Percentiles rank a stretch among this genome's conserved stretches.
Conservation (phyloP, 1,140 invertebrate genomes). For the Tetragonula clypearis region DNA sequence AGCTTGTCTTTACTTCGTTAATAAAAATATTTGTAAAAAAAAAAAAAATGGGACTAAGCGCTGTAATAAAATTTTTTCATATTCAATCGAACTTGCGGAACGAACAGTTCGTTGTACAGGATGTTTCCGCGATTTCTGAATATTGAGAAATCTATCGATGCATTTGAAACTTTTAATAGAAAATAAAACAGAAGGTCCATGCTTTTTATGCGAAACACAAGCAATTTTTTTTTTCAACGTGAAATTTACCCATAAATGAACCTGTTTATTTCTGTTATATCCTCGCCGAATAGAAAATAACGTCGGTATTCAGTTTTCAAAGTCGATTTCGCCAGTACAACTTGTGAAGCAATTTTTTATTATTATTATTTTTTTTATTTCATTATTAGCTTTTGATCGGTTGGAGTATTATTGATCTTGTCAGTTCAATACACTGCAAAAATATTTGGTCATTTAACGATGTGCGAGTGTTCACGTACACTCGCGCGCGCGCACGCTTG, state of each 20-base stretch:
- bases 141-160: background rate
- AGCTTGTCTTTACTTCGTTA: background rate
- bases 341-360: background rate
- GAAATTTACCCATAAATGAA: slow-evolving; percentile 4
- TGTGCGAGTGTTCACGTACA: background rate
- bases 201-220: background rate
- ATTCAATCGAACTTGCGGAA: background rate
- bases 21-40: background rate
- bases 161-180: background rate
- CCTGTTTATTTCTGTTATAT: slow-evolving; percentile 8
- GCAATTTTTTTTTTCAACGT: slow-evolving; percentile 9
- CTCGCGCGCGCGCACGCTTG: background rate
- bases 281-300: background rate
- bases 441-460: slow-evolving; percentile 26
- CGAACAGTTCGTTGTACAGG: background rate
- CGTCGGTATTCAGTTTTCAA: slow-evolving; percentile 1
- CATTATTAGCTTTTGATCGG: slow-evolving; percentile 9
- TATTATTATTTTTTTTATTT: background rate
- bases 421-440: slow-evolving; percentile 13
- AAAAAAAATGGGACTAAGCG: background rate
- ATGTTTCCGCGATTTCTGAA: background rate
- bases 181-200: background rate
- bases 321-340: background rate
- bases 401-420: slow-evolving; percentile 7
- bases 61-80: background rate